phyloP scores from a whole-genome alignment of 2,797 vertebrate species.

The Atherinosoma microstoma region DNA sequence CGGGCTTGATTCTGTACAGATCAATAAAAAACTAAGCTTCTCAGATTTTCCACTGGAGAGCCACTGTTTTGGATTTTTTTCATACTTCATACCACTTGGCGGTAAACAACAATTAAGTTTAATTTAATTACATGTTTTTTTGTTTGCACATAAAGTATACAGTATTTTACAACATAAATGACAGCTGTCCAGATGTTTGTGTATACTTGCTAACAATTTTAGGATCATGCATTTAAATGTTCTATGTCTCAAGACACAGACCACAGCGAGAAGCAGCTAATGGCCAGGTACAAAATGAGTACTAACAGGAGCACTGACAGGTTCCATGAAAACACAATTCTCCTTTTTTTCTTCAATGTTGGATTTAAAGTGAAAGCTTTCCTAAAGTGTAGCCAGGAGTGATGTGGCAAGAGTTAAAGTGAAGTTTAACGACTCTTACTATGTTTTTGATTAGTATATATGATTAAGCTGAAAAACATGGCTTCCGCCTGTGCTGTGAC shows the following conservation, averaged over 20 bases:
- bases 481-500: slow-evolving; percentile 61
- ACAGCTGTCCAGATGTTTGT: neutral
- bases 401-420: slow-evolving; percentile 29
- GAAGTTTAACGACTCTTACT: slow-evolving; percentile 53
- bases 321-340: neutral
- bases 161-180: neutral
- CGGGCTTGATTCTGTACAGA: slow-evolving; percentile 63
- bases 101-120: neutral
- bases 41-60: slow-evolving; percentile 40
- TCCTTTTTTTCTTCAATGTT: slow-evolving; percentile 10
- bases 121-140: neutral
- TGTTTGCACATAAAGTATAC: neutral
- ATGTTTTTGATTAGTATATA: slow-evolving; percentile 50
- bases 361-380: slow-evolving; percentile 20
- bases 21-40: slow-evolving; percentile 73
- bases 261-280: neutral
- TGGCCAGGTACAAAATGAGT: neutral
- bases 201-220: neutral
- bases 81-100: neutral
- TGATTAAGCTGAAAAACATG: slow-evolving; percentile 42
- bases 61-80: slow-evolving; percentile 5
- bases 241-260: neutral
- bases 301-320: neutral
- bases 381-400: slow-evolving; percentile 2
- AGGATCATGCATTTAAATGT: neutral